Evolutionary conservation across 2,113 vertebrate genomes (phyloP), one percentile per base, ranked within the genome.

Genomic region (Nestor notabilis): DNA sequence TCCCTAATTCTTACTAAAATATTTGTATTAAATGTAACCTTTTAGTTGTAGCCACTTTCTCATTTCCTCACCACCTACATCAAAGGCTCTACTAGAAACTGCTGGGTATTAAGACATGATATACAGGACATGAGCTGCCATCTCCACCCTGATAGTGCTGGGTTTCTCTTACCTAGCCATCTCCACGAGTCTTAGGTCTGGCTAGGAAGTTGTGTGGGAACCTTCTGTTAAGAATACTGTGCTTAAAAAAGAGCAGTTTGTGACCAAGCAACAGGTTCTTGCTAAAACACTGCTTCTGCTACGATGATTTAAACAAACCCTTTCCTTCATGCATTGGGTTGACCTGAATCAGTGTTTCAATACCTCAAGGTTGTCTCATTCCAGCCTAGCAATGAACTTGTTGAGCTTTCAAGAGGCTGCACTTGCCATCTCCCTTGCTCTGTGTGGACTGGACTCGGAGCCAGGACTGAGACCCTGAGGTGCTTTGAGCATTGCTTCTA

Each of bases 391-490:
- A 5, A 29, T 17, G 31, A 31, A 37, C 39, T 72, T 31, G 23
- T 16, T 15, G 68, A 46, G 39, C 16, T 53, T 44, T 39, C 29
- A 5, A 3, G 8, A 17, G 12, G 9, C 4, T 20, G 18, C 28
- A n/a, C 24, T 28, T 0, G 4, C 27, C 1, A 3, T 7, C 23
- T 7, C 20, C 15, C 17, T 5, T n/a, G 35, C 21, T 35, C 43
- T 37, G 17, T 13, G 25, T 1, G 7, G 39, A 49, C 28, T 24
- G 65, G 56, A 3, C 47, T 25, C 3, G 1, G n/a, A 21, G 39
- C 19, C 18, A 39, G 41, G 41, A 20, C 31, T 4, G n/a, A 69
- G 33, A n/a, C 9, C 13, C 7, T 0, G 0, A 1, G 19, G 29
- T n/a, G n/a, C 28, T 39, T 10, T 31, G 39, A 47, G 64, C 20